Evolutionary conservation across 2,888 invertebrate species (phyloP), one percentile per base, ranked within the genome.

Genomic region (Ornithoptera alexandrae): DNA sequence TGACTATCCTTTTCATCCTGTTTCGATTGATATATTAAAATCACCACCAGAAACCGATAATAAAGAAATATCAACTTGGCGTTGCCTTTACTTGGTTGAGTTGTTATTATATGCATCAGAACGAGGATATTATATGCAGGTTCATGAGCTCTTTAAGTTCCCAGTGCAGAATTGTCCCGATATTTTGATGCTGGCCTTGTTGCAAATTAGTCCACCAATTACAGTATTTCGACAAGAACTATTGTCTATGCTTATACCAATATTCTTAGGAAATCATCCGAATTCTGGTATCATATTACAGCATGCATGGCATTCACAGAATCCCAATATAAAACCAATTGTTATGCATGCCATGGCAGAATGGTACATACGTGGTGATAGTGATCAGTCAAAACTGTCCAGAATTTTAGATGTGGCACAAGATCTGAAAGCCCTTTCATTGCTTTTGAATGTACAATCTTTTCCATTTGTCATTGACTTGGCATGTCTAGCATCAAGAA

Each of bases 341-440:
- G 96, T 99, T 72, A 98, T 98, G 97, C 97, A 98, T 80, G 96
- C 98, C 1, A 99, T 99, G 98, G 97, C 98, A 0, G 98, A 99
- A 75, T 99, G 98, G 98, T 99, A 99, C 88, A 94, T 96, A 75
- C 94, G 96, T 74, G 98, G 96, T 42, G 98, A 99, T 81, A 96
- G 97, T 80, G 99, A 99, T 87, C 99, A 98, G 86, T 96, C 97
- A 3, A 95, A 98, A 81, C 90, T 99, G 53, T 98, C 99, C 0
- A 94, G 99, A 68, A 99, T 99, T 77, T 92, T 99, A 72, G 99
- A 99, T 82, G 97, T 99, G 2, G 98, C 99, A 0, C 99, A 99
- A 86, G 99, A 99, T 88, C 90, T 97, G 8, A 96, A 98, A 90
- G 98, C 99, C 0, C 88, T 99, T 20, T 98, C 98, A 0, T 94